Percentiles rank a stretch among this genome's conserved stretches.
These are phyloP conservation scores for Phyllostomus discolor DNA, from an alignment of 2,113 vertebrate genomes.

Conservation along the genomic window DNA sequence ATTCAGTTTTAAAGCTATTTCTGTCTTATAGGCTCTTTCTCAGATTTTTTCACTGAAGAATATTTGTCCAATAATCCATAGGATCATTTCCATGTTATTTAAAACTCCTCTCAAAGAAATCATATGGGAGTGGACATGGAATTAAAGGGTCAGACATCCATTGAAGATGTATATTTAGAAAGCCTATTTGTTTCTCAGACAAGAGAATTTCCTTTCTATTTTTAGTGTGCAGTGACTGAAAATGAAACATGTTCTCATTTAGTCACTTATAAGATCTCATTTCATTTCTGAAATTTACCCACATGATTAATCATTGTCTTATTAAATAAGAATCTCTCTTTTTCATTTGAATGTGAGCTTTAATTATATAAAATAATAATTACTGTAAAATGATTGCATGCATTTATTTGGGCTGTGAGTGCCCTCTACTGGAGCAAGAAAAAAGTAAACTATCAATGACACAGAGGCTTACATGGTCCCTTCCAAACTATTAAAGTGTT, in stretches of 20 bases:
- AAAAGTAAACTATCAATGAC: conserved; percentile 40
- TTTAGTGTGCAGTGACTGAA: neutral
- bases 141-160: neutral
- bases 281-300: neutral
- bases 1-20: neutral
- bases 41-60: neutral
- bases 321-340: conserved; percentile 26
- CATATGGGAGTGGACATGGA: neutral
- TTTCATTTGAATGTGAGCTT: conserved; percentile 44
- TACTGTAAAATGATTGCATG: neutral
- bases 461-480: neutral
- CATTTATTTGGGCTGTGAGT: conserved; percentile 69
- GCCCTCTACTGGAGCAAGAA: conserved; percentile 73
- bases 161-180: neutral
- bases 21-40: neutral
- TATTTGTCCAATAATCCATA: neutral
- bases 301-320: conserved; percentile 24
- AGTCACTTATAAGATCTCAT: neutral
- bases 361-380: conserved; percentile 58
- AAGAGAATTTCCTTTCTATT: neutral
- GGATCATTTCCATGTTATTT: neutral
- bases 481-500: neutral
- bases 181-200: neutral
- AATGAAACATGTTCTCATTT: neutral
- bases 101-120: neutral